These are phyloP conservation scores for Phyllotreta cruciferae DNA, from an alignment of 2,888 invertebrate species.

Conservation along the genomic window DNA sequence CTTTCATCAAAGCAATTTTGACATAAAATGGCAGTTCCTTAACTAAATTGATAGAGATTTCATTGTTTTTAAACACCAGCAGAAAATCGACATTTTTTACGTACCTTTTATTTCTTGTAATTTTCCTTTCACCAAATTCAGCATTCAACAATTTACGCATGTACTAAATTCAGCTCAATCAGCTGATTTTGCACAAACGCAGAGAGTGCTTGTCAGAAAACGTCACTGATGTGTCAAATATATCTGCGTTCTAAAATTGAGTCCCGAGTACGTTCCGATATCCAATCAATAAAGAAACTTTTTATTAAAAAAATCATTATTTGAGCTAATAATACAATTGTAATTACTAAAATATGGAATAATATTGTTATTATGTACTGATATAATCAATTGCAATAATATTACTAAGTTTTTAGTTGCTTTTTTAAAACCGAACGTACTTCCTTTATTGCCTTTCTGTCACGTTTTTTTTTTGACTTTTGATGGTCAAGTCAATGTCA, in stretches of 20 bases:
- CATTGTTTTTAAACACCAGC: slow-evolving; percentile 16
- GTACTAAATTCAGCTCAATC: slow-evolving; percentile 27
- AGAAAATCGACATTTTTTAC: slow-evolving; percentile 11
- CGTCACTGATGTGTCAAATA: not conserved
- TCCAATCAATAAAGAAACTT: too few species aligned
- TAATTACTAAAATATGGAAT: too few species aligned
- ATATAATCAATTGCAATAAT: too few species aligned
- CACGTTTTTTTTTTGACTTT: not conserved
- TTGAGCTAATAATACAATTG: too few species aligned
- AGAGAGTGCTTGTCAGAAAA: slow-evolving; percentile 11
- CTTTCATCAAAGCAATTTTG: slow-evolving; percentile 15
- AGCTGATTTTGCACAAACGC: slow-evolving; percentile 26
- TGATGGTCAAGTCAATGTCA: not conserved
- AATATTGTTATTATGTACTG: too few species aligned
- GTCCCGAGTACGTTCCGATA: too few species aligned
- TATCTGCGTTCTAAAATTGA: not conserved
- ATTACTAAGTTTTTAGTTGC: too few species aligned
- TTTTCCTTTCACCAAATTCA: slow-evolving; percentile 28
- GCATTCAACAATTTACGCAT: slow-evolving; percentile 28
- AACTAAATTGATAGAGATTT: slow-evolving; percentile 5
- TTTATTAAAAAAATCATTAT: too few species aligned
- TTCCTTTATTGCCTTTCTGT: not conserved
- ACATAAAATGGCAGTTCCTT: slow-evolving; percentile 14
- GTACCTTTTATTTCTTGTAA: slow-evolving; percentile 24
- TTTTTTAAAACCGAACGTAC: too few species aligned